Evolutionary conservation across 2,888 invertebrate species (phyloP).

Genomic region (Epirrita christyi): DNA sequence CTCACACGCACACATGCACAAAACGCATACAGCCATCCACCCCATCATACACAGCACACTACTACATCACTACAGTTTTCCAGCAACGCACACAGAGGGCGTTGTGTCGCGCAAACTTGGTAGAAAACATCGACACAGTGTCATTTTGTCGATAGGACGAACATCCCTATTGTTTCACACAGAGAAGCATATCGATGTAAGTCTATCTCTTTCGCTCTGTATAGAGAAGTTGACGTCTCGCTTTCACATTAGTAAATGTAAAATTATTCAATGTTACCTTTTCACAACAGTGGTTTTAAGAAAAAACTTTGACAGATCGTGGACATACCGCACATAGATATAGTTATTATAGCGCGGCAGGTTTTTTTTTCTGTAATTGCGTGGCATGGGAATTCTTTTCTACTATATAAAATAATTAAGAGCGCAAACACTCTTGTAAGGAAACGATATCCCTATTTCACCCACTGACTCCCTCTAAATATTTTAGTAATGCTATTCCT

Average conservation of each 20-base stretch:
- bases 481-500: constrained; percentile 68
- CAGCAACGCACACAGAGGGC: constrained; percentile 54
- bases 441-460: constrained; percentile 62
- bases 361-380: constrained; percentile 31
- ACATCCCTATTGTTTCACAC: constrained; percentile 50
- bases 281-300: constrained; percentile 1
- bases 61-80: constrained; percentile 38
- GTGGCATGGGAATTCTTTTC: constrained; percentile 15
- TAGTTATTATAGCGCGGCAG: constrained; percentile 21
- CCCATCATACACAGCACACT: constrained; percentile 42
- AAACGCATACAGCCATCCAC: constrained; percentile 26
- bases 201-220: constrained; percentile 37
- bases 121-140: constrained; percentile 36
- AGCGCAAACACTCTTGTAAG: constrained; percentile 45
- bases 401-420: constrained; percentile 46
- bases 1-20: constrained; percentile 44
- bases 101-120: constrained; percentile 31
- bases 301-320: constrained; percentile 5
- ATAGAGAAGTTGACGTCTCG: constrained; percentile 38
- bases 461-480: constrained; percentile 61
- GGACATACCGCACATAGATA: no score
- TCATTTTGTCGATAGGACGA: constrained; percentile 30
- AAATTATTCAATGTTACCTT: constrained; percentile 30
- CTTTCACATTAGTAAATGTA: constrained; percentile 44
- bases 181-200: constrained; percentile 50